A percentile compares a stretch with the other conserved stretches of the same genome.
phyloP scores from a whole-genome alignment of 1,140 invertebrate species.

The honey bee (Apis mellifera) region Amel_HAv3.1 CM009937.2:1674501-1675000 shows the following conservation, averaged over 20 bases:
- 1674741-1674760: too few relatives aligned
- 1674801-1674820: too few relatives aligned
- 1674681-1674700: not conserved
- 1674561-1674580: not conserved
- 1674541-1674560: not conserved
- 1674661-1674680: not conserved
- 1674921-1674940: not conserved
- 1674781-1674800: too few relatives aligned
- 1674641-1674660: not conserved
- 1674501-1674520: constrained; percentile 12
- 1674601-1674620: not conserved
- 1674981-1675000: not conserved
- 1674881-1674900: too few relatives aligned
- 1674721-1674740: not conserved
- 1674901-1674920: too few relatives aligned
- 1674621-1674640: not conserved
- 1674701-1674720: not conserved
- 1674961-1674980: constrained; percentile 21
- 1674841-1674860: too few relatives aligned
- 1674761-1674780: too few relatives aligned
- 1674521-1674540: not conserved
- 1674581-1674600: not conserved
- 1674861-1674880: too few relatives aligned
- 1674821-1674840: too few relatives aligned
- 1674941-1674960: not conserved